phyloP scores from a whole-genome alignment of 2,113 vertebrate genomes.

The Etia nguti region DNA sequence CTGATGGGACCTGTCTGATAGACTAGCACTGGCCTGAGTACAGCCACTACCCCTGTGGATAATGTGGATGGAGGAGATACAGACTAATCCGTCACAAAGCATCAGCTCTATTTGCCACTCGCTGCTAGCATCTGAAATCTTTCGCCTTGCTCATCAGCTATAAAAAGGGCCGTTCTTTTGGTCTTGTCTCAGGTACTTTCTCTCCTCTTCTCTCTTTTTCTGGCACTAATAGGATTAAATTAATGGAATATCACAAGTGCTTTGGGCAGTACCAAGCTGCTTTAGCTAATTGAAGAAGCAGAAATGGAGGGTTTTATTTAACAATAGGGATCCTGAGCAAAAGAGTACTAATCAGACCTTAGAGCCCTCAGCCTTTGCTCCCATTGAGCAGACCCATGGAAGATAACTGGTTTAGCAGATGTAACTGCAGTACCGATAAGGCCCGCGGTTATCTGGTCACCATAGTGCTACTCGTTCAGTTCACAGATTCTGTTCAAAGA shows the following conservation, averaged over 20 bases:
- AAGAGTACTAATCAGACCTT: constrained; percentile 4
- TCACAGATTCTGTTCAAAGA: not conserved
- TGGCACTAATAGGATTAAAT: constrained; percentile 61
- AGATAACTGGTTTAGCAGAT: constrained; percentile 21
- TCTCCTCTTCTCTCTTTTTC: constrained; percentile 10
- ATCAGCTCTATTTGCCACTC: not conserved
- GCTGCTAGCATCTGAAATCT: not conserved
- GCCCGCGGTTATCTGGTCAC: not conserved
- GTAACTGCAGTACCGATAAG: constrained; percentile 2
- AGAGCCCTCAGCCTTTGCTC: not conserved
- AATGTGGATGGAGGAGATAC: not conserved
- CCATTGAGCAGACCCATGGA: not conserved
- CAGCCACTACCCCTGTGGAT: not conserved
- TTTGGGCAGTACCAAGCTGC: constrained; percentile 41
- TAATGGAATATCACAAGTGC: constrained; percentile 61
- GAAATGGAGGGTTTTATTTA: constrained; percentile 37
- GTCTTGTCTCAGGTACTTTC: not conserved
- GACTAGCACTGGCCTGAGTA: not conserved
- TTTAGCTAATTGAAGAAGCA: constrained; percentile 54
- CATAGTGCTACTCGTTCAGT: not conserved
- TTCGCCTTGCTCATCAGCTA: not conserved
- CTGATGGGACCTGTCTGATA: not conserved
- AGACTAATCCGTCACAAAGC: not conserved
- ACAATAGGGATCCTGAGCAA: constrained; percentile 22
- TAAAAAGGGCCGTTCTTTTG: not conserved